Conservation (phyloP, 2,888 invertebrate species). For the Agrotis ipsilon region DNA sequence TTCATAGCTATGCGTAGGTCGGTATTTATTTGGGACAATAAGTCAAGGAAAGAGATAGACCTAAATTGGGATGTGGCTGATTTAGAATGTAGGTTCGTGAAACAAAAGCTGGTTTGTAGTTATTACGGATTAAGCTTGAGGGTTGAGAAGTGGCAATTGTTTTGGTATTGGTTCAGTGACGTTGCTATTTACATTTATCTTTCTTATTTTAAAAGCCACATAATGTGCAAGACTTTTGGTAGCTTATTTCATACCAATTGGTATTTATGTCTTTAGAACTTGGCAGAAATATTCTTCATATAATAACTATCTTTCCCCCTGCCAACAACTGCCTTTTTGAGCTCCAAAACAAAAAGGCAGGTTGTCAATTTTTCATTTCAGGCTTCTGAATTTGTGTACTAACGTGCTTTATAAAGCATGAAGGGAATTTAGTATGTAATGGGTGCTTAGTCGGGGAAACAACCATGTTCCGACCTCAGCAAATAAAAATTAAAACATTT, state of each 20-base stretch:
- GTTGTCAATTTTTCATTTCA: too few relatives aligned
- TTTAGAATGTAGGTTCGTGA: not conserved
- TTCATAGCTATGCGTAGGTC: conserved; percentile 25
- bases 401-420: too few relatives aligned
- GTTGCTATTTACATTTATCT: too few relatives aligned
- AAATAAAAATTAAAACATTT: too few relatives aligned
- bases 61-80: conserved; percentile 2
- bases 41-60: conserved; percentile 14
- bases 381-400: too few relatives aligned
- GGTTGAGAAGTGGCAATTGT: not conserved
- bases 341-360: too few relatives aligned
- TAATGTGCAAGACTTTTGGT: not conserved
- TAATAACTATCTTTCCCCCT: too few relatives aligned
- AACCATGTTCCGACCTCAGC: too few relatives aligned
- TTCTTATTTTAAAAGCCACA: too few relatives aligned
- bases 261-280: not conserved
- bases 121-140: not conserved
- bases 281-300: not conserved
- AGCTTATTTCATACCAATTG: not conserved
- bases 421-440: too few relatives aligned
- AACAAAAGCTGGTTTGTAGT: conserved; percentile 16
- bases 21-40: conserved; percentile 19
- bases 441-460: too few relatives aligned
- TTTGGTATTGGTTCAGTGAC: not conserved
- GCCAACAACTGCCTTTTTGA: too few relatives aligned